These are phyloP conservation scores for Loxodonta africana DNA, from an alignment of 2,113 vertebrate genomes.

Conservation along the genomic window DNA sequence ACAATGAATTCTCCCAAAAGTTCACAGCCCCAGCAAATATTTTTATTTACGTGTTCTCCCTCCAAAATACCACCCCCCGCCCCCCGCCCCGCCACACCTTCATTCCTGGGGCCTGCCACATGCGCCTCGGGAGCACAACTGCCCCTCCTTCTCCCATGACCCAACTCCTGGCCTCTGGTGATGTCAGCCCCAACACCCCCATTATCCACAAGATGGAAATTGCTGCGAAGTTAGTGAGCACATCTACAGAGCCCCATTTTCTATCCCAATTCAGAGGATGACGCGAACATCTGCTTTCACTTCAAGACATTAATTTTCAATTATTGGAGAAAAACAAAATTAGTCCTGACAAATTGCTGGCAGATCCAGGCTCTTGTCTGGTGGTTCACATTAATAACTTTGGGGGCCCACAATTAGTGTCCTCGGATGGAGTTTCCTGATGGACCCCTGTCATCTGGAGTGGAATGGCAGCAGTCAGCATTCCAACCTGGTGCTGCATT, in stretches of 20 bases:
- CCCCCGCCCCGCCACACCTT: not conserved
- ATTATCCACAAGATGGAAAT: slow-evolving; percentile 50
- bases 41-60: not conserved
- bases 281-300: slow-evolving; percentile 92
- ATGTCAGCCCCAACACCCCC: slow-evolving; percentile 45
- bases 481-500: not conserved
- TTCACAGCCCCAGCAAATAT: not conserved
- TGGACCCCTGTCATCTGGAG: slow-evolving; percentile 82
- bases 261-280: slow-evolving; percentile 89
- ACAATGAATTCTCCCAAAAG: not conserved
- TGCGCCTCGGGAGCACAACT: not conserved
- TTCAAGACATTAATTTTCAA: slow-evolving; percentile 94
- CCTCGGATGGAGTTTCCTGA: slow-evolving; percentile 82
- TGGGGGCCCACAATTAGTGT: slow-evolving; percentile 86
- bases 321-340: slow-evolving; percentile 94
- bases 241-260: slow-evolving; percentile 88
- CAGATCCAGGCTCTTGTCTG: slow-evolving; percentile 89
- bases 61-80: not conserved
- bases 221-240: slow-evolving; percentile 68
- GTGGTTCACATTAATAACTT: slow-evolving; percentile 88
- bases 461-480: slow-evolving; percentile 48
- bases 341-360: slow-evolving; percentile 92
- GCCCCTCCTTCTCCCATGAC: not conserved
- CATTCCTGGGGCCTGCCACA: not conserved
- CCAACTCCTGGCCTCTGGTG: not conserved